Base-by-base conservation (phyloP, 2,113 vertebrate species). In the Amblyornis subalaris region DNA sequence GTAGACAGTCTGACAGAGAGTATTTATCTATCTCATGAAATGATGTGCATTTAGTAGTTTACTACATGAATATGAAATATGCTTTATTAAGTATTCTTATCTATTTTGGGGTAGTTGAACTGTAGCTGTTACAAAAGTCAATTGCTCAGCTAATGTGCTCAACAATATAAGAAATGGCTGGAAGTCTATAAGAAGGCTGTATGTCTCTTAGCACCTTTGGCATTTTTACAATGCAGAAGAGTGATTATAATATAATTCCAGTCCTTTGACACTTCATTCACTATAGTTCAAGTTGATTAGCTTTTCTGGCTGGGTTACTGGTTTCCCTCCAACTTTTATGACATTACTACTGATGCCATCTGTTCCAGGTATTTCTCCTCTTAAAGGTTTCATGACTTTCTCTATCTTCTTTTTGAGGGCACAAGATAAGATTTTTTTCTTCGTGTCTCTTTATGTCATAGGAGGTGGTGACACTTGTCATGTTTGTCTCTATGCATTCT, bases 401-500 rank as follows among this genome's bases (percentile, higher is more conserved):
- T 85, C 47, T 81, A 38, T 51, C 38, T 78, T 64, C n/a, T 58
- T 77, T 95, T 55, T 78, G 38, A 81, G 20, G 66, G 42, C 6
- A 67, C 76, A 85, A 89, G 33, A 31, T n/a, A 69, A 75, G 17
- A 36, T 14, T 28, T 82, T 76, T 92, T 84, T 51, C 45, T 82
- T 88, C n/a, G 2, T 1, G 0, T 51, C 64, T 72, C 89, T 93
- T 94, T 94, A 76, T 95, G 55, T 95, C 71, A 53, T 91, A 77
- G 60, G 55, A 91, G 23, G 36, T 85, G 60, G 81, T 73, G 89
- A 90, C 94, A 88, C 78, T 96, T 97, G 78, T 91, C 82, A 70
- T 96, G 94, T 95, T 95, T 91, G 74, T 94, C 93, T 93, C 94
- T 94, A 73, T 83, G 88, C 28, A 29, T 93, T 94, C 96, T 94